Evolutionary conservation across 2,113 vertebrate genomes (phyloP), one percentile per base, ranked within the genome.

Genomic region (Pseudolaguvia tuberculata): DNA sequence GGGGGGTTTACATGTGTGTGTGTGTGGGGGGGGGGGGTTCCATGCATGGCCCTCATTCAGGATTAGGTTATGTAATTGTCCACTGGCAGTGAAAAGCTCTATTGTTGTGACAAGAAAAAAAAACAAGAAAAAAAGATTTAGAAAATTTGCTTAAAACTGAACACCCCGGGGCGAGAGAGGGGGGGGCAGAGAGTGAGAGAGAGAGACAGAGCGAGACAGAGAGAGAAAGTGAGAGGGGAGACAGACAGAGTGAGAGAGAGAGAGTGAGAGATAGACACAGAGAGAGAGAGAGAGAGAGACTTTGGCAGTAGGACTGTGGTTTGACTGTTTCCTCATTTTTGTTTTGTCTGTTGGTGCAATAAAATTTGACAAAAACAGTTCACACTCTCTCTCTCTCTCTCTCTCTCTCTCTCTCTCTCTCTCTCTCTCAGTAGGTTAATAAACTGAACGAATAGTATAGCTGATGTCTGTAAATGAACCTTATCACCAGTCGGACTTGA

Each of bases 61-160:
- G 73, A 75, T 56, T 56, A 59, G 50, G 70, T 80, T 80, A 78
- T 80, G 75, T 71, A 80, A 80, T 80, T 74, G 57, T 78, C 59
- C 71, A 59, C 50, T 66, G 66, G 52, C 69, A 65, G 52, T 78
- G 71, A 80, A 80, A 74, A 70, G 76, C 65, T 58, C 56, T 66
- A 65, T 80, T 80, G 79, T 80, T 73, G 35, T 57, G 70, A 23
- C 55, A 61, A 45, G 48, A 59, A 66, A 79, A 79, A 67, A 14
- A 62, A 70, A 73, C 70, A 58, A 59, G 51, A 77, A 80, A 77
- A 56, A 51, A 74, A 74, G 72, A 72, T 76, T 72, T 59, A 72
- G 51, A 35, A 61, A 65, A 73, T 77, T 51, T 73, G 20, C 73
- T 55, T 50, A 1, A 12, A 42, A 56, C 67, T 70, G 5, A 42